Evolutionary conservation across 2,113 vertebrate genomes (phyloP).

Genomic region (Thomomys bottae): DNA sequence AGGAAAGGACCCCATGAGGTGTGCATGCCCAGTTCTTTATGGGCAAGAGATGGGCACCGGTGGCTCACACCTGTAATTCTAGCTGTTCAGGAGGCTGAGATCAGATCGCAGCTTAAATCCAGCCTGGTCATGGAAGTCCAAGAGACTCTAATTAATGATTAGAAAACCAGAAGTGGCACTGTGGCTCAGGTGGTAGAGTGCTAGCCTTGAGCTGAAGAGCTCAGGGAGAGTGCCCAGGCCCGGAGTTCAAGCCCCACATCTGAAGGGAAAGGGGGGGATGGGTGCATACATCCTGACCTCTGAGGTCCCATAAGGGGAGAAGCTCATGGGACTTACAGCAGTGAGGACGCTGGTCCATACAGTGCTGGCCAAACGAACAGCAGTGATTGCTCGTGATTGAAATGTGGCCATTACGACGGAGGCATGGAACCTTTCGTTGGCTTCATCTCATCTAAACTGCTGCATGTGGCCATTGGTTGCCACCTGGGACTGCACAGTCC

Average conservation of each 20-base stretch:
- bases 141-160: too few species aligned
- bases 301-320: background rate
- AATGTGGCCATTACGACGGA: background rate
- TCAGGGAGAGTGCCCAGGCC: too few species aligned
- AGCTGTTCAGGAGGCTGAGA: too few species aligned
- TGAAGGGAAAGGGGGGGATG: too few species aligned
- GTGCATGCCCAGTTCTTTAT: constrained; percentile 4
- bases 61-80: too few species aligned
- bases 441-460: background rate
- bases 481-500: fast-evolving
- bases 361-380: background rate
- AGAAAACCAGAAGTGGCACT: too few species aligned
- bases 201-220: too few species aligned
- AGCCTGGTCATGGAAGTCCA: too few species aligned
- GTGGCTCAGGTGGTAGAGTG: too few species aligned
- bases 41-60: background rate
- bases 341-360: fast-evolving
- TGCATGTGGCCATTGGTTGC: fast-evolving
- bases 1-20: constrained; percentile 14
- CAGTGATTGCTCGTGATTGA: fast-evolving
- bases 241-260: too few species aligned
- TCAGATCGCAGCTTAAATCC: too few species aligned
- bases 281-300: background rate
- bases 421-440: background rate
- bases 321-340: background rate